Evolutionary conservation across 2,797 vertebrate species (phyloP).

Genomic region (Novumbra hubbsi): DNA sequence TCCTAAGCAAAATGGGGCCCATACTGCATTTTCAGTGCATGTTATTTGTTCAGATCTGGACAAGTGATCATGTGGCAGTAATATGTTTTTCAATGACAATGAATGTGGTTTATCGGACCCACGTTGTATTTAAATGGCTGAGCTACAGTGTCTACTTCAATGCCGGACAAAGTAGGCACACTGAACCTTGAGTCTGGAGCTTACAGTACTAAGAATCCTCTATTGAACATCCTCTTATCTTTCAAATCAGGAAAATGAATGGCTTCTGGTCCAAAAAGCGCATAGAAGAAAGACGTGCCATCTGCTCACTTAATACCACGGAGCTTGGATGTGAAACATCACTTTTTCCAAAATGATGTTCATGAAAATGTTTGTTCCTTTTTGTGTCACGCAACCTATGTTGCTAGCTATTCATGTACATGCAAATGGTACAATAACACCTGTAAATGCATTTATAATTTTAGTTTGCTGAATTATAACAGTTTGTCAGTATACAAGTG

Average conservation of each 20-base stretch:
- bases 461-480: too few species aligned
- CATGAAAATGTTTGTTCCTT: constrained; percentile 9
- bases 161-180: neutral
- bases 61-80: neutral
- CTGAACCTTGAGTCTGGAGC: neutral
- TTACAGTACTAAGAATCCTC: neutral
- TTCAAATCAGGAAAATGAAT: neutral
- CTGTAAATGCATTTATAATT: neutral
- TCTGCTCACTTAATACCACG: neutral
- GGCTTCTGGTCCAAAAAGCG: neutral
- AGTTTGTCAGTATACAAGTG: constrained; percentile 22
- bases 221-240: neutral
- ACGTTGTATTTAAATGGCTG: neutral
- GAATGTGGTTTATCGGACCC: neutral
- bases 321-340: neutral
- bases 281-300: neutral
- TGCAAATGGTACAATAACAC: too few species aligned
- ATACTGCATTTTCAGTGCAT: neutral
- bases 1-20: constrained; percentile 13
- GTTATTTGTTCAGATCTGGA: neutral
- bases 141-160: neutral
- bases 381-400: neutral
- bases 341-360: constrained; percentile 1
- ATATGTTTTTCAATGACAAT: neutral
- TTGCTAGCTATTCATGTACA: constrained; percentile 12